These are phyloP conservation scores for Opisthocomus hoazin DNA, from an alignment of 2,113 vertebrate genomes.

Conservation along the genomic window DNA sequence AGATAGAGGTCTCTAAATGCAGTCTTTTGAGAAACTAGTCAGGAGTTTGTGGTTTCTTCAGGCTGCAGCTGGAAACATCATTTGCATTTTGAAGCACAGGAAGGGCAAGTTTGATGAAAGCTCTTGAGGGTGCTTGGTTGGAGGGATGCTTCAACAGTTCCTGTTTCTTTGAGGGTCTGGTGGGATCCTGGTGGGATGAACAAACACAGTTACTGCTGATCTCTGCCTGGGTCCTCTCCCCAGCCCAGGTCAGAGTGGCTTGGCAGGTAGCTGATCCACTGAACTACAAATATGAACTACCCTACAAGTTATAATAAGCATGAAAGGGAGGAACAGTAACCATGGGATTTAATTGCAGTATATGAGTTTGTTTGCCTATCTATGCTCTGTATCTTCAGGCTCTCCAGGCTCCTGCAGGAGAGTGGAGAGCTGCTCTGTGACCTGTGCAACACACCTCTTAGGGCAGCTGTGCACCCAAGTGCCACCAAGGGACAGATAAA, in stretches of 20 bases:
- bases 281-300: background rate
- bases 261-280: background rate
- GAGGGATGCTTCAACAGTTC: background rate
- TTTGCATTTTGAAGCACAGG: background rate
- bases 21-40: background rate
- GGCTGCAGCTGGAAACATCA: background rate
- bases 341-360: background rate
- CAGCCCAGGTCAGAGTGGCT: background rate
- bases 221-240: background rate
- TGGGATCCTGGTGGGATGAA: background rate
- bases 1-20: background rate
- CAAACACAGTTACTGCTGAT: background rate
- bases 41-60: background rate
- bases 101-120: background rate
- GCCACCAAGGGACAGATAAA: background rate
- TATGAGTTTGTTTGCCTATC: background rate
- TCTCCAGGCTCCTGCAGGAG: background rate
- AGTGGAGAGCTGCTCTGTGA: background rate
- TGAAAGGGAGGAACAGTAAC: background rate
- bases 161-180: background rate
- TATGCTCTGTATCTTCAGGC: background rate
- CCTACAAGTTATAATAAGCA: background rate
- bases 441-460: background rate
- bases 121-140: background rate
- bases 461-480: background rate